phyloP scores from a whole-genome alignment of 2,888 invertebrate species.

The Zhuqinia jingwanae region DNA sequence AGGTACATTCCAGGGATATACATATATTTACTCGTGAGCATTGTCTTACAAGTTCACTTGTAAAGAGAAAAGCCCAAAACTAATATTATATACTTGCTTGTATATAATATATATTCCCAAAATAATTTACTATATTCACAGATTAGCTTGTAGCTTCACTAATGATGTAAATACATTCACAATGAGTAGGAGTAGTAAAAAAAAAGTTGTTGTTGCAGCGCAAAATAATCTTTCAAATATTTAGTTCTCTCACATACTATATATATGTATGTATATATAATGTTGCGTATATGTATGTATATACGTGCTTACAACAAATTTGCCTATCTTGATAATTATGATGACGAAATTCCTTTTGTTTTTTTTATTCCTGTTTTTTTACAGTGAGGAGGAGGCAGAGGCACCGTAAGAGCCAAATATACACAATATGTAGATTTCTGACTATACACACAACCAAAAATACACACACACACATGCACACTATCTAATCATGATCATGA shows the following conservation, averaged over 20 bases:
- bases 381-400: slow-evolving; percentile 73
- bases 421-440: slow-evolving; percentile 17
- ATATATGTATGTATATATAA: neutral
- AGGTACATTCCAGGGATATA: slow-evolving; percentile 39
- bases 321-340: slow-evolving; percentile 26
- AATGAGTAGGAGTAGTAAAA: slow-evolving; percentile 58
- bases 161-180: slow-evolving; percentile 52
- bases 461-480: slow-evolving; percentile 15
- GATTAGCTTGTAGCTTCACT: slow-evolving; percentile 44
- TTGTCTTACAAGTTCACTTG: neutral
- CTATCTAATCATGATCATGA: neutral
- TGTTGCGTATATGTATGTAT: neutral
- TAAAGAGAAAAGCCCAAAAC: no score
- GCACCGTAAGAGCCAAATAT: slow-evolving; percentile 67
- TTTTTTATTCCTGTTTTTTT: slow-evolving; percentile 62
- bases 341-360: slow-evolving; percentile 67
- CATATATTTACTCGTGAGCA: neutral
- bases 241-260: neutral
- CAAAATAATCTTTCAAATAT: neutral
- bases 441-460: slow-evolving; percentile 11
- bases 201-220: neutral
- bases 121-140: slow-evolving; percentile 28
- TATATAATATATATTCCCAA: neutral
- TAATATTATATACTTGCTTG: no score
- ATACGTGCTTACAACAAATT: neutral